These are phyloP conservation scores for Drosophila anomalata DNA, from an alignment of 2,888 invertebrate species.

Conservation along the genomic window DNA sequence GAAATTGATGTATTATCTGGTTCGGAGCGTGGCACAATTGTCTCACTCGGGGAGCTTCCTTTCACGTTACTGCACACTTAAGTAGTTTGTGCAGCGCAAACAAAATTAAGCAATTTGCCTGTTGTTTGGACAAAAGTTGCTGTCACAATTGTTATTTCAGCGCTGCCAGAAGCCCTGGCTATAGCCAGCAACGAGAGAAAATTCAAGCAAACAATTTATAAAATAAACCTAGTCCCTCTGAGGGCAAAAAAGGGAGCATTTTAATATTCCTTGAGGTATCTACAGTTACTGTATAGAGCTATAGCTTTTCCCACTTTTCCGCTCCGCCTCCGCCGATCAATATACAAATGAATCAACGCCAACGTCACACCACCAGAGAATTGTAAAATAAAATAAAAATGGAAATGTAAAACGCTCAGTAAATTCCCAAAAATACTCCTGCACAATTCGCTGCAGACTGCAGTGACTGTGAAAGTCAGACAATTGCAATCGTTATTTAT, in stretches of 20 bases:
- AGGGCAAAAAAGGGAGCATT: not conserved
- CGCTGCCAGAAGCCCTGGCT: slow-evolving; percentile 7
- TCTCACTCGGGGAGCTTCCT: slow-evolving; percentile 15
- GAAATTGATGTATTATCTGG: slow-evolving; percentile 63
- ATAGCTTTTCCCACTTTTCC: not conserved
- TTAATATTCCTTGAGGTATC: not conserved
- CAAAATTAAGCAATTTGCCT: slow-evolving; percentile 63
- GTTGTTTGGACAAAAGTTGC: slow-evolving; percentile 46
- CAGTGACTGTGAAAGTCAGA: slow-evolving; percentile 9
- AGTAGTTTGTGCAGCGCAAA: slow-evolving; percentile 59
- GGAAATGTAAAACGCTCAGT: not conserved
- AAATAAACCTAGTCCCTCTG: slow-evolving; percentile 15
- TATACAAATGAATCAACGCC: slow-evolving; percentile 28
- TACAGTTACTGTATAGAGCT: slow-evolving; percentile 5
- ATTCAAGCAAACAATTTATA: slow-evolving; percentile 32
- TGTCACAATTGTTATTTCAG: slow-evolving; percentile 44
- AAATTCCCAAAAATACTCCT: slow-evolving; percentile 12
- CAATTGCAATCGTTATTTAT: slow-evolving; percentile 46
- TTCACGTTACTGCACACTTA: slow-evolving; percentile 43
- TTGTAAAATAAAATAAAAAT: too few species aligned
- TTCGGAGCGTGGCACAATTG: slow-evolving; percentile 42
- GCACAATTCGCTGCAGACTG: slow-evolving; percentile 1
- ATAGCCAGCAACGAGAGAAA: not conserved
- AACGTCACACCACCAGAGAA: slow-evolving; percentile 3
- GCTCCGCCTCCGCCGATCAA: not conserved